phyloP scores from a whole-genome alignment of 2,113 vertebrate species.

The Syngnathus typhle region DNA sequence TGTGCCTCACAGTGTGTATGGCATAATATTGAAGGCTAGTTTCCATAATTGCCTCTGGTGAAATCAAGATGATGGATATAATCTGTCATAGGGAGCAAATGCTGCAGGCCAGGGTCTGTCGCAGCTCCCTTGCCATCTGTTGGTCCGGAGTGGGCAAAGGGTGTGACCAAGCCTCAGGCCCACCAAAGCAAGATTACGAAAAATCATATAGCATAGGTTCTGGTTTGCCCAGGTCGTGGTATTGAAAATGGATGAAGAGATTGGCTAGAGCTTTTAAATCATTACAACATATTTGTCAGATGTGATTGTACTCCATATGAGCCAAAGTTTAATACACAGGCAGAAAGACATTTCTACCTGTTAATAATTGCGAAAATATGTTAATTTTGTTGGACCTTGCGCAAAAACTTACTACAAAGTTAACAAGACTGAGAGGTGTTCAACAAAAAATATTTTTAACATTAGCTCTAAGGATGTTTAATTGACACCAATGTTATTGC shows the following conservation, averaged over 20 bases:
- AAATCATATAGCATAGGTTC: no score
- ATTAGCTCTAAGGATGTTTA: background rate
- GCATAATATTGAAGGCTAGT: slow-evolving; percentile 58
- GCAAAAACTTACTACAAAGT: background rate
- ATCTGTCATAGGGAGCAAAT: slow-evolving; percentile 52
- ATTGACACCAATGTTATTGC: background rate
- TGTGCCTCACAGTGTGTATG: slow-evolving; percentile 10
- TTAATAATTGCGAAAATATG: background rate
- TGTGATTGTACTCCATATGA: background rate
- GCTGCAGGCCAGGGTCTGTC: slow-evolving; percentile 37
- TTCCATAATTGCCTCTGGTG: slow-evolving; percentile 56
- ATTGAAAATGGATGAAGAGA: background rate
- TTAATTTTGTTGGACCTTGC: background rate
- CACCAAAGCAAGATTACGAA: slow-evolving; percentile 22
- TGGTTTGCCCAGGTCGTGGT: no score
- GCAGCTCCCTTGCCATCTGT: slow-evolving; percentile 60
- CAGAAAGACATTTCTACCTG: background rate
- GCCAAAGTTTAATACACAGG: background rate
- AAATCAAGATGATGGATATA: slow-evolving; percentile 65
- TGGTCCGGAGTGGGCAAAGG: slow-evolving; percentile 51
- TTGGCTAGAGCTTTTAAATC: background rate
- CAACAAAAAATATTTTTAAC: no score
- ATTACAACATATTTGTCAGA: background rate
- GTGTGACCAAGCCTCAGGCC: slow-evolving; percentile 32
- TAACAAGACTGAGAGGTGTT: background rate